These are phyloP conservation scores for Mesoligia furuncula DNA, from an alignment of 2,888 invertebrate species.

Conservation along the genomic window DNA sequence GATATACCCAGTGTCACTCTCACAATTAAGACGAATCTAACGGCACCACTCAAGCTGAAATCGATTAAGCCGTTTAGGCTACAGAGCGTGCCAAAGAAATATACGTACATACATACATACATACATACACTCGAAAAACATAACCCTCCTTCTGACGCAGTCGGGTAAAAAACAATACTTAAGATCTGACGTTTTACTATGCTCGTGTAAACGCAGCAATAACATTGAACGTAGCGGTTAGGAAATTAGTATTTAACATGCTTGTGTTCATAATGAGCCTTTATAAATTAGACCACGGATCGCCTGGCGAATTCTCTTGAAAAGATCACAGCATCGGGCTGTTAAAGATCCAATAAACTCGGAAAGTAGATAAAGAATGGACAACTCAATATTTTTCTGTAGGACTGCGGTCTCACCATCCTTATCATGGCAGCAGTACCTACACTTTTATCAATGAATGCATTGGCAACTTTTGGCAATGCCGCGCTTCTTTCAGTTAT, in stretches of 20 bases:
- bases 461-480: too few species aligned
- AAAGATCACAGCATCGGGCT: background rate
- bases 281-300: background rate
- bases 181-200: constrained; percentile 2
- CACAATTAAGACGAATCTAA: too few species aligned
- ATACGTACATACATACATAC: too few species aligned
- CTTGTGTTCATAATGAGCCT: background rate
- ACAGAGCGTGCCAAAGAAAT: too few species aligned
- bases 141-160: too few species aligned
- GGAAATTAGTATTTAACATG: background rate
- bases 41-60: too few species aligned
- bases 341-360: background rate
- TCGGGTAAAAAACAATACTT: too few species aligned
- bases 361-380: background rate
- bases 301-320: background rate
- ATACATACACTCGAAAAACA: too few species aligned
- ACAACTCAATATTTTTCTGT: background rate
- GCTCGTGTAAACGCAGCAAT: background rate
- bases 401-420: background rate
- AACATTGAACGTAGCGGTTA: background rate
- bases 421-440: background rate
- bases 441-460: too few species aligned
- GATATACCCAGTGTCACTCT: too few species aligned
- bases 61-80: too few species aligned
- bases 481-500: constrained; percentile 18